Percentiles rank a stretch among this genome's conserved stretches.
phyloP scores from a whole-genome alignment of 2,113 vertebrate species.

The Silurus asotus region DNA sequence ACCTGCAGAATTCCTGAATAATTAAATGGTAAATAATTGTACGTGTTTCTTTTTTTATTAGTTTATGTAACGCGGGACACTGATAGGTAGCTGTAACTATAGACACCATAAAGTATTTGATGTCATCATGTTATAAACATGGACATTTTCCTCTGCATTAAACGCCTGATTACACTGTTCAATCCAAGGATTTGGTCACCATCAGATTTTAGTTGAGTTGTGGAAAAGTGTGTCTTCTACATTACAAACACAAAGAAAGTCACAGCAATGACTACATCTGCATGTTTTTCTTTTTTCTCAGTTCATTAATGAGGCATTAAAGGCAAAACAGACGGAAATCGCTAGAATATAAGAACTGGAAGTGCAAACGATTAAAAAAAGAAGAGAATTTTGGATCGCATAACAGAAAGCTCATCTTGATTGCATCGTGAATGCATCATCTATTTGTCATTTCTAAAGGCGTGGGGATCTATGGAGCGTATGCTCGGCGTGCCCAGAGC shows the following conservation, averaged over 20 bases:
- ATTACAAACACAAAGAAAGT: conserved; percentile 27
- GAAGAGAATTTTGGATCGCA: background rate
- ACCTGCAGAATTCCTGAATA: too few relatives aligned
- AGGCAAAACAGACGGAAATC: conserved; percentile 11
- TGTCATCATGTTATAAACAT: background rate
- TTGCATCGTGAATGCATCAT: conserved; percentile 35
- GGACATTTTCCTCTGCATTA: background rate
- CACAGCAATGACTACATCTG: conserved; percentile 26
- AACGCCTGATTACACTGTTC: background rate
- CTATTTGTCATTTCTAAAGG: conserved; percentile 35
- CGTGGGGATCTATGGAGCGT: conserved; percentile 39
- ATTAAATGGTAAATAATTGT: background rate
- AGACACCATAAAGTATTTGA: background rate
- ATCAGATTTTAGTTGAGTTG: background rate
- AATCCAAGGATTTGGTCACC: background rate
- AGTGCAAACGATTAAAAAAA: conserved; percentile 7
- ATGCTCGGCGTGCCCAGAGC: conserved; percentile 33
- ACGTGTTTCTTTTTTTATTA: background rate
- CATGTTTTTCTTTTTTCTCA: background rate
- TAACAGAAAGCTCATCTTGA: conserved; percentile 15
- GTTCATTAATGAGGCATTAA: conserved; percentile 10
- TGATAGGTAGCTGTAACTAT: background rate
- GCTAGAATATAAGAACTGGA: conserved; percentile 30
- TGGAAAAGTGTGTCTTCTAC: conserved; percentile 31
- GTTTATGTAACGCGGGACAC: background rate